Conservation (phyloP, 2,888 invertebrate genomes). For the Pyrrhia umbra region DNA sequence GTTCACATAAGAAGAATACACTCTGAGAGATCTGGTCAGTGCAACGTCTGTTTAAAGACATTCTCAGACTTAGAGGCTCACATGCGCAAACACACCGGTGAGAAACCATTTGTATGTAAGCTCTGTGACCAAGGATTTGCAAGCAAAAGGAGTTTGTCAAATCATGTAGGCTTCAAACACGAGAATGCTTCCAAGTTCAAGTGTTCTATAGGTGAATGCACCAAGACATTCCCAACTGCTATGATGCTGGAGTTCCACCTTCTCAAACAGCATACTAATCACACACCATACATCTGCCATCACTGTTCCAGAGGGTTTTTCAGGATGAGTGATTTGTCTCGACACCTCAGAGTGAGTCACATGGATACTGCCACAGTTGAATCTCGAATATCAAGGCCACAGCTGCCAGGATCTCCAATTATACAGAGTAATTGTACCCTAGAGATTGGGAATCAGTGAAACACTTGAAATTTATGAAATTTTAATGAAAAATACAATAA, state of each 20-base stretch:
- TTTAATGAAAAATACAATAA: too few relatives aligned
- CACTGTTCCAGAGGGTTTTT: constrained; percentile 85
- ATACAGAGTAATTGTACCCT: constrained; percentile 14
- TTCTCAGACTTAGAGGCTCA: constrained; percentile 90
- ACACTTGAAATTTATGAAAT: not conserved
- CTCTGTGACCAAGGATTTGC: constrained; percentile 79
- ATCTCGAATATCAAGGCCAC: constrained; percentile 25
- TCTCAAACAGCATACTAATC: constrained; percentile 84
- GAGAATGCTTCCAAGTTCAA: constrained; percentile 82
- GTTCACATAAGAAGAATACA: constrained; percentile 89
- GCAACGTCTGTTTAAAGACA: constrained; percentile 87
- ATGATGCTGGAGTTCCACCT: constrained; percentile 86
- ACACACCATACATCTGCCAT: constrained; percentile 83
- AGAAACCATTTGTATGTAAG: constrained; percentile 83
- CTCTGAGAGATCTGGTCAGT: constrained; percentile 89
- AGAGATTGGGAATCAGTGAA: constrained; percentile 15
- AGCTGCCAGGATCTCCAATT: constrained; percentile 29
- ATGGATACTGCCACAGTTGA: constrained; percentile 69
- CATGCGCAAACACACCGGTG: constrained; percentile 90
- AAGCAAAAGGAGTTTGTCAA: constrained; percentile 78
- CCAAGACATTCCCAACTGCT: constrained; percentile 81
- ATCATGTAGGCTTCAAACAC: constrained; percentile 85
- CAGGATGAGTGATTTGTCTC: constrained; percentile 82
- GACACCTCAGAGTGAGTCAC: constrained; percentile 81
- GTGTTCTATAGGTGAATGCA: constrained; percentile 83